Percentiles rank a stretch among this genome's conserved stretches.
These are phyloP conservation scores for Raja brachyura DNA, from an alignment of 2,113 vertebrate genomes.

Conservation along the genomic window DNA sequence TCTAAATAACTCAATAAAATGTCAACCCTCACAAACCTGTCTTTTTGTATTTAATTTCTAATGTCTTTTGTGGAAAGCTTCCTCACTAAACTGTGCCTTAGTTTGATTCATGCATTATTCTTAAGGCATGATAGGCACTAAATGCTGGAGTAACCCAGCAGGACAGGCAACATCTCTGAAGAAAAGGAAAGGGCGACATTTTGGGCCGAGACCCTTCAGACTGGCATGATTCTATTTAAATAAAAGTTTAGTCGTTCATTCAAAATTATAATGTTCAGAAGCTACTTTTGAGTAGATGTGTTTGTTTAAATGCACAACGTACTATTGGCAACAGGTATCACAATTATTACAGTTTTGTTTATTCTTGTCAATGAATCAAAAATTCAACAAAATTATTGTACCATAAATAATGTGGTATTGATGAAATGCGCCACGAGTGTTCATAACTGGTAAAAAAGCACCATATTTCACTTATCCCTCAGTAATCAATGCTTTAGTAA, in stretches of 20 bases:
- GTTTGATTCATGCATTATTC: background rate
- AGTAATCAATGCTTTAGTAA: background rate
- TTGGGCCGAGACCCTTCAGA: no score
- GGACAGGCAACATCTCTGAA: no score
- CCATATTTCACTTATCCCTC: background rate
- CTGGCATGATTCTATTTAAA: background rate
- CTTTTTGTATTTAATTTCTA: background rate
- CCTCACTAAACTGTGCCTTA: background rate
- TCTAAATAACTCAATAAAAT: background rate
- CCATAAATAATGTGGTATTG: background rate
- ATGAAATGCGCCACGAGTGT: background rate
- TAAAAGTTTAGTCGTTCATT: background rate
- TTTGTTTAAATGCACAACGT: background rate
- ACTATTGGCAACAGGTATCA: background rate
- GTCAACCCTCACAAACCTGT: background rate
- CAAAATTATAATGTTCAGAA: background rate
- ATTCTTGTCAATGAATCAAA: background rate
- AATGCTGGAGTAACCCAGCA: no score
- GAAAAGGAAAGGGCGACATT: no score
- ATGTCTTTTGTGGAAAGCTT: background rate
- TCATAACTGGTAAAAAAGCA: background rate
- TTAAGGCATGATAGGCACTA: background rate
- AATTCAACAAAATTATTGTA: background rate
- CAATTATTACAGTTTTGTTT: background rate
- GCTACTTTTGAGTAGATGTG: background rate